phyloP scores from a whole-genome alignment of 2,797 vertebrate species.

The Choloepus didactylus region DNA sequence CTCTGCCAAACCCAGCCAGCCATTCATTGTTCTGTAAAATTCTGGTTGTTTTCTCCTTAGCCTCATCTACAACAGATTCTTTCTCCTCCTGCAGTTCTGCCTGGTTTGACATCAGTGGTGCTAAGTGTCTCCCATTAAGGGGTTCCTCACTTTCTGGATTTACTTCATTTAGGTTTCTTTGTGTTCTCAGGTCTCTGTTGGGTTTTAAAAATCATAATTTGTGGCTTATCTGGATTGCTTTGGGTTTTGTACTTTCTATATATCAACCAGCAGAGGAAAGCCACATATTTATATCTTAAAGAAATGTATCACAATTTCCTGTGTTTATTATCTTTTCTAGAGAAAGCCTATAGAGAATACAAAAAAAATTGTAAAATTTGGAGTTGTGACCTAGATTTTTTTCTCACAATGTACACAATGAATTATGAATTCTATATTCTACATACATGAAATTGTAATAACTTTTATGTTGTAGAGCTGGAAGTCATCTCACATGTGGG shows the following conservation, averaged over 20 bases:
- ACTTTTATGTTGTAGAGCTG: background rate
- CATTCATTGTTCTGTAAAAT: background rate
- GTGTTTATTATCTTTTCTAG: background rate
- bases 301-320: background rate
- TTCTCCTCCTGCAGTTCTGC: background rate
- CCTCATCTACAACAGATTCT: background rate
- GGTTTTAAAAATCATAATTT: background rate
- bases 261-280: background rate
- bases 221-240: background rate
- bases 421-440: background rate
- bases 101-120: accelerated
- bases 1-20: background rate
- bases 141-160: background rate
- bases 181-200: background rate
- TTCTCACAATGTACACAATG: background rate
- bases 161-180: background rate
- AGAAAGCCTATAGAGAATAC: background rate
- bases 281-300: background rate
- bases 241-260: background rate
- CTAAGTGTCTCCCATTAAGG: background rate
- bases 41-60: background rate
- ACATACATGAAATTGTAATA: background rate
- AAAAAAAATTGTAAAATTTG: background rate
- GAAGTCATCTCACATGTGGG: background rate
- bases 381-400: background rate